Evolutionary conservation across 2,888 invertebrate genomes (phyloP).

Genomic region (Caenorhabditis macrosperma): DNA sequence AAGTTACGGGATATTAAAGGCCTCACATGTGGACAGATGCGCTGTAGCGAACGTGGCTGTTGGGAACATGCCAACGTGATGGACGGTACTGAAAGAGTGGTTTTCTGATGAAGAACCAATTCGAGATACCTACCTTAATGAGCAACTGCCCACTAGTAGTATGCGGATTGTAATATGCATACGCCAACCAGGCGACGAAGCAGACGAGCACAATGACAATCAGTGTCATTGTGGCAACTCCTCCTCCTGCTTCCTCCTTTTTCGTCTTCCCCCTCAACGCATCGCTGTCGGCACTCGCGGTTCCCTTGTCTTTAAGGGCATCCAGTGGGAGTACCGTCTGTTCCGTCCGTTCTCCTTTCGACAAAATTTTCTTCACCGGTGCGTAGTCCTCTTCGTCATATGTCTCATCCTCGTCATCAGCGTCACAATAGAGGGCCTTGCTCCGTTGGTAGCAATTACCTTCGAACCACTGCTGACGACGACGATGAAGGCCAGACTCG

Average conservation of each 20-base stretch:
- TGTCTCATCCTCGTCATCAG: slow-evolving; percentile 61
- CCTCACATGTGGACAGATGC: slow-evolving; percentile 76
- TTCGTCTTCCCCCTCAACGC: slow-evolving; percentile 25
- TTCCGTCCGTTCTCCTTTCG: neutral
- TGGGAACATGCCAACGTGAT: slow-evolving; percentile 79
- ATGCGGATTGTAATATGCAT: slow-evolving; percentile 97
- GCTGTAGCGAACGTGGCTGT: slow-evolving; percentile 79
- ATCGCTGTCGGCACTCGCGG: neutral
- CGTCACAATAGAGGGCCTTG: slow-evolving; percentile 61
- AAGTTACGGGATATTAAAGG: neutral
- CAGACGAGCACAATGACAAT: slow-evolving; percentile 86
- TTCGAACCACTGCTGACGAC: slow-evolving; percentile 77
- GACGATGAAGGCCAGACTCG: slow-evolving; percentile 70
- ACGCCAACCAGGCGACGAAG: slow-evolving; percentile 89
- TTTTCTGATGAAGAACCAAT: neutral
- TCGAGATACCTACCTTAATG: slow-evolving; percentile 86
- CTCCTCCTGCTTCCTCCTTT: slow-evolving; percentile 83
- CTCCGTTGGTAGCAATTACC: slow-evolving; percentile 70
- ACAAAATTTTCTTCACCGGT: neutral
- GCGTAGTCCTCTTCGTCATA: slow-evolving; percentile 59
- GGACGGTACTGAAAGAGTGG: slow-evolving; percentile 79
- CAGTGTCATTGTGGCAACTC: slow-evolving; percentile 80
- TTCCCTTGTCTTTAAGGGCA: neutral
- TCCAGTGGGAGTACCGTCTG: neutral
- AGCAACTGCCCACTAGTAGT: slow-evolving; percentile 95